Evolutionary conservation across 2,888 invertebrate species (phyloP), one percentile per base, ranked within the genome.

Genomic region (Philaethria dido): DNA sequence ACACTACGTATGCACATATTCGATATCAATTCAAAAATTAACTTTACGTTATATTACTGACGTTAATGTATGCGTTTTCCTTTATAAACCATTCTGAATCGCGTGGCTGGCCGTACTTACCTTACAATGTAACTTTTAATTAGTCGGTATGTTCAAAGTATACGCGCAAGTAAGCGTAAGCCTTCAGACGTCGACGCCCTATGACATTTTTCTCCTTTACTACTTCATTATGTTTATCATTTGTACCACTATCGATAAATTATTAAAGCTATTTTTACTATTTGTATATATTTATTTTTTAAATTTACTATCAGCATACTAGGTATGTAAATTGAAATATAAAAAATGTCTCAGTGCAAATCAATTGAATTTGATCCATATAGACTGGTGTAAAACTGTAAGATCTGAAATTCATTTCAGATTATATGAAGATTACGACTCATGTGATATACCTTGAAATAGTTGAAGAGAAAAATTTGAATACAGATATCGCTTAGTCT

Each of bases 401-500:
- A 64, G 16, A 68, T 64, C 64, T 85, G 81, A 82, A 87, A 84
- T 87, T 86, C 83, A 85, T 88, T 83, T 84, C 75, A 79, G 77
- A 85, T 85, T 85, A 87, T 85, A 85, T 85, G 85, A 83, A 85
- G 83, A 80, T 76, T 75, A 77, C 80, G 82, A 83, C 83, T 85
- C 83, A 82, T 54, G 33, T 59, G 13, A 14, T 44, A 48, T 52
- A 72, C 61, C 63, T 78, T 75, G 75, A 74, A 74, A 74, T 79
- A 78, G 79, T 75, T 73, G 80, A 80, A 29, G 80, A 80, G 84
- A 87, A 87, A 89, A 89, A 90, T 89, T 91, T 90, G 87, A 91
- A 90, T 90, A 88, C 88, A 88, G 87, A 88, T 87, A 87, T 88
- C 82, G 80, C 84, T 76, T 72, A 81, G 86, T 87, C 81, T 78